Conservation (phyloP, 1,140 invertebrate species). For the Drosophila tsacasi region DNA sequence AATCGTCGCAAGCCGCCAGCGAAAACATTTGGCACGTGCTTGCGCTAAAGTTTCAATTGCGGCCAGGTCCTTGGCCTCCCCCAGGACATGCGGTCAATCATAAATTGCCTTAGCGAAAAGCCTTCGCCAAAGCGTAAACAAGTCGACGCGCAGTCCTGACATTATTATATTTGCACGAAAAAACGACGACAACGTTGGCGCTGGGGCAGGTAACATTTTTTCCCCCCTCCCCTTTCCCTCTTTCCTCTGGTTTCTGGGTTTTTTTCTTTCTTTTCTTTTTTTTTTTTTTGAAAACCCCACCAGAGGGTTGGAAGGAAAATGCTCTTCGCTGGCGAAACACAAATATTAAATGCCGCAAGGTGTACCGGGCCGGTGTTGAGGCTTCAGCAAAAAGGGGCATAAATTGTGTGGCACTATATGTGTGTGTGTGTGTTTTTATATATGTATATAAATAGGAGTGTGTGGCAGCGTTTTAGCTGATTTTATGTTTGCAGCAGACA, state of each 20-base stretch:
- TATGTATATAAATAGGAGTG: conserved; percentile 12
- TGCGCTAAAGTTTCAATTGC: conserved; percentile 51
- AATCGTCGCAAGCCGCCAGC: conserved; percentile 46
- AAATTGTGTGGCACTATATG: conserved; percentile 39
- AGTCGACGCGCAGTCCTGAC: conserved; percentile 71
- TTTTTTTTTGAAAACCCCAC: conserved; percentile 59
- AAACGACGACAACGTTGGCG: neutral
- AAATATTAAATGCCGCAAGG: conserved; percentile 82
- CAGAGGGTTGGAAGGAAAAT: conserved; percentile 14
- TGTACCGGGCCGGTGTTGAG: conserved; percentile 68
- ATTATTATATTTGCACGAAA: conserved; percentile 78
- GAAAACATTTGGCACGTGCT: conserved; percentile 60
- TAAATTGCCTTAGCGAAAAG: conserved; percentile 70
- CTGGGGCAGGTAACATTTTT: conserved; percentile 24
- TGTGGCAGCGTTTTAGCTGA: conserved; percentile 76
- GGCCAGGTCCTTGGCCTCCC: conserved; percentile 38
- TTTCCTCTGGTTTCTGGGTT: neutral
- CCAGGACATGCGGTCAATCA: conserved; percentile 72
- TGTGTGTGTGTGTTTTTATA: conserved; percentile 16
- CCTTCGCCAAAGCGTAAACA: conserved; percentile 75
- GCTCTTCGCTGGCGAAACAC: conserved; percentile 59
- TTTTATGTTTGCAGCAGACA: conserved; percentile 69
- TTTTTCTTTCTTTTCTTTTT: conserved; percentile 19
- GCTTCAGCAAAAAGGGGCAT: conserved; percentile 72
- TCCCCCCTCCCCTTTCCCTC: neutral